phyloP scores from a whole-genome alignment of 2,888 invertebrate genomes.

The Eubasilissa splendida region DNA sequence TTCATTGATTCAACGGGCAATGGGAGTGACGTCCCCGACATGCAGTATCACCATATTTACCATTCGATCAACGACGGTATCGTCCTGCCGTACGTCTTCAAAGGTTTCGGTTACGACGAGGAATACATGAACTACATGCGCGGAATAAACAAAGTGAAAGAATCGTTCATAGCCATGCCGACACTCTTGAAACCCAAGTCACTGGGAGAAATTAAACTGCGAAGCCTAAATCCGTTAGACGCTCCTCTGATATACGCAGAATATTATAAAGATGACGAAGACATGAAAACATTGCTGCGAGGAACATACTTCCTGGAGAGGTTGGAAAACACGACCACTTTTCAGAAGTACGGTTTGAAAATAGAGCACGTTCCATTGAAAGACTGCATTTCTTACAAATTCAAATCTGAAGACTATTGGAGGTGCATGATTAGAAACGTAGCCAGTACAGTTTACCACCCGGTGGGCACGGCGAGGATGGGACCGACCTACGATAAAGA shows the following conservation, averaged over 20 bases:
- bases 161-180: conserved; percentile 65
- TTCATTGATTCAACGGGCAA: conserved; percentile 69
- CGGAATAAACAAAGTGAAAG: conserved; percentile 62
- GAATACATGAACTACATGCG: conserved; percentile 61
- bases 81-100: conserved; percentile 60
- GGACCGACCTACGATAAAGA: conserved; percentile 67
- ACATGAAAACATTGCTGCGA: conserved; percentile 68
- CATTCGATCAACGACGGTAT: conserved; percentile 62
- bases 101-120: conserved; percentile 62
- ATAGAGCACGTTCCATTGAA: conserved; percentile 63
- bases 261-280: conserved; percentile 74
- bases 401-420: conserved; percentile 70
- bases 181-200: conserved; percentile 69
- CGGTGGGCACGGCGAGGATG: conserved; percentile 81
- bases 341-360: conserved; percentile 64
- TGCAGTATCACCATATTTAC: conserved; percentile 68
- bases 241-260: conserved; percentile 76
- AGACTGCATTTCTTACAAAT: conserved; percentile 63
- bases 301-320: conserved; percentile 65
- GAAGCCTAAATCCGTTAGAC: conserved; percentile 72
- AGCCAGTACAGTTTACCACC: conserved; percentile 76
- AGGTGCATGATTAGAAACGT: conserved; percentile 73
- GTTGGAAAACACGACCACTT: conserved; percentile 65
- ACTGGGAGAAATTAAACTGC: conserved; percentile 72
- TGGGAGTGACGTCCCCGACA: conserved; percentile 67